Evolutionary conservation across 2,888 invertebrate genomes (phyloP).

Genomic region (Criorhina ranunculi): DNA sequence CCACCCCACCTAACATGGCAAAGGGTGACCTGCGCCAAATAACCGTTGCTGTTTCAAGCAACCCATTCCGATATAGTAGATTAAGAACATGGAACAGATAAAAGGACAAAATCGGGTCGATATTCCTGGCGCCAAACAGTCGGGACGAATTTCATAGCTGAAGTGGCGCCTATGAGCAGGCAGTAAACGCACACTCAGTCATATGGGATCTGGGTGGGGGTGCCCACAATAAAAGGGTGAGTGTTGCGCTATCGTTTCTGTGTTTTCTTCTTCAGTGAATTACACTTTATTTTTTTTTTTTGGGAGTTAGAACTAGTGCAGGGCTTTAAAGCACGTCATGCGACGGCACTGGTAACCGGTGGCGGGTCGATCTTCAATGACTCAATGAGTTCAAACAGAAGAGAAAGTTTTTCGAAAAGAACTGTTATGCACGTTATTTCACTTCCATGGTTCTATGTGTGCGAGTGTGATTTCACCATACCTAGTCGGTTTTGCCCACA

Average conservation of each 20-base stretch:
- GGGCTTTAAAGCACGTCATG: slow-evolving; percentile 63
- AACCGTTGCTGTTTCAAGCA: slow-evolving; percentile 24
- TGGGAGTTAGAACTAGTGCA: slow-evolving; percentile 32
- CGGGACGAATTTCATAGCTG: slow-evolving; percentile 83
- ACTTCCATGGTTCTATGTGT: slow-evolving; percentile 2
- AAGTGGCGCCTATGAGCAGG: slow-evolving; percentile 81
- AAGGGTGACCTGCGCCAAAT: slow-evolving; percentile 54
- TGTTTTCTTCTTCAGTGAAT: slow-evolving; percentile 33
- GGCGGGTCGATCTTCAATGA: slow-evolving; percentile 65
- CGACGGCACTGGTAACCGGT: slow-evolving; percentile 48
- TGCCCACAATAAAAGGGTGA: slow-evolving; percentile 36
- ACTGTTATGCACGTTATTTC: slow-evolving; percentile 46
- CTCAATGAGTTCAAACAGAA: slow-evolving; percentile 66
- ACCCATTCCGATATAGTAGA: slow-evolving; percentile 59
- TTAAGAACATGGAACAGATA: slow-evolving; percentile 75
- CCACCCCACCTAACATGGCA: slow-evolving; percentile 43
- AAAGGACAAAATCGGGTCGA: slow-evolving; percentile 79
- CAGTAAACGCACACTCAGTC: slow-evolving; percentile 70
- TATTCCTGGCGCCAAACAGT: slow-evolving; percentile 81
- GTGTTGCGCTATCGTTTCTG: slow-evolving; percentile 45
- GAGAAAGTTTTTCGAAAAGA: slow-evolving; percentile 64
- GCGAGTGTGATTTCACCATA: slow-evolving; percentile 28
- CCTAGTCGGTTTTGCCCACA: slow-evolving; percentile 49
- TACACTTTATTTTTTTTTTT: slow-evolving; percentile 54
- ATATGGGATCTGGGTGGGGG: slow-evolving; percentile 38